Conservation (phyloP, 2,888 invertebrate species). For the Alentia gelatinosa region DNA sequence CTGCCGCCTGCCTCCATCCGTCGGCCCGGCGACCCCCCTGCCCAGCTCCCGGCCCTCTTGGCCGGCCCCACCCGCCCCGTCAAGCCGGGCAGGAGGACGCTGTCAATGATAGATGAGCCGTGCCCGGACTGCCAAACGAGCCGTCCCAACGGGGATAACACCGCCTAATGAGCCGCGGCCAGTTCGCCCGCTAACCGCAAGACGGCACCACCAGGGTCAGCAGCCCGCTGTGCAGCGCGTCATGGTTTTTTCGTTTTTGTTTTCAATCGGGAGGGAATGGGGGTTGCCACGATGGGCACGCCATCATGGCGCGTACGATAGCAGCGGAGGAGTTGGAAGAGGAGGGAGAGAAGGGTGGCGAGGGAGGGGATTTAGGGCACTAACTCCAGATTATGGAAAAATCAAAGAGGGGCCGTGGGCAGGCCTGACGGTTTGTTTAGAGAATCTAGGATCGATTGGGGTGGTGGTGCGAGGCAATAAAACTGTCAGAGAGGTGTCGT, state of each 20-base stretch:
- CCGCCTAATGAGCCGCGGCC: constrained; percentile 12
- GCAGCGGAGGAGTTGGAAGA: not conserved
- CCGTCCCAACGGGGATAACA: not conserved
- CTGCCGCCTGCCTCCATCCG: no score
- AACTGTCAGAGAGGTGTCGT: not conserved
- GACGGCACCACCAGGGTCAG: not conserved
- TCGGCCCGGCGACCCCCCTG: no score
- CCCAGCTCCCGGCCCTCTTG: no score
- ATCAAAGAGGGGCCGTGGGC: not conserved
- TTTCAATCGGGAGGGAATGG: no score
- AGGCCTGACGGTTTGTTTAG: not conserved
- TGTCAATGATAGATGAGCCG: not conserved
- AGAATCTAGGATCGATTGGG: constrained; percentile 33
- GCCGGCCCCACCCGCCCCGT: no score
- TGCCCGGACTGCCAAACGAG: not conserved
- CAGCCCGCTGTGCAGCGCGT: no score
- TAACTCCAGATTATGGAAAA: constrained; percentile 15
- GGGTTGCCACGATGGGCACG: no score
- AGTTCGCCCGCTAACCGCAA: not conserved
- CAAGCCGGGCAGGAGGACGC: no score
- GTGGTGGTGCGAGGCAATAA: constrained; percentile 18
- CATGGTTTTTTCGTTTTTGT: no score
- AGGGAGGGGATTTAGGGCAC: constrained; percentile 7
- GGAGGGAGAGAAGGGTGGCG: not conserved
- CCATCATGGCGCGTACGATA: no score